Conservation (phyloP, 2,888 invertebrate genomes). For the Chydorus sphaericus region DNA sequence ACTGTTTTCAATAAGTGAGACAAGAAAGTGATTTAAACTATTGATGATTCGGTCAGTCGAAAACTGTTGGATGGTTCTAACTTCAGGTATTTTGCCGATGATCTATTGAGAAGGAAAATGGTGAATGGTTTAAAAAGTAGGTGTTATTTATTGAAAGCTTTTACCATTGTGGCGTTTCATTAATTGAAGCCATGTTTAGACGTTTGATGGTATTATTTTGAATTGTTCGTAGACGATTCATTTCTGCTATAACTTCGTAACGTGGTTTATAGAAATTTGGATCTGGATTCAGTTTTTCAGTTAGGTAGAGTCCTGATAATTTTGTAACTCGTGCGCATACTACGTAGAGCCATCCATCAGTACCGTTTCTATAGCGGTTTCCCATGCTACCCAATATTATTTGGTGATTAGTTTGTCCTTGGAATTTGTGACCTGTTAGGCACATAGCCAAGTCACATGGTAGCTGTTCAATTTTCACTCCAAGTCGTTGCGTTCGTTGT, state of each 20-base stretch:
- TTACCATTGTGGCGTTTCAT: too few species aligned
- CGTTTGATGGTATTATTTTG: too few species aligned
- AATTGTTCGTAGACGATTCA: neutral
- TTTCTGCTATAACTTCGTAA: neutral
- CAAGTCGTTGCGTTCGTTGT: neutral
- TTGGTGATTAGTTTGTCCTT: neutral
- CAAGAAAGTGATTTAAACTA: too few species aligned
- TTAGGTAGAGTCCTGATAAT: neutral
- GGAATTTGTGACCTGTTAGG: neutral
- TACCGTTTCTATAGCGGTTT: neutral
- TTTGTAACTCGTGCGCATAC: neutral
- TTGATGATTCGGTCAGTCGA: too few species aligned
- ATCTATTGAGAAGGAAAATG: too few species aligned
- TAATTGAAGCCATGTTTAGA: too few species aligned
- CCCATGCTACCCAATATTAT: neutral
- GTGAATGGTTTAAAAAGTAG: too few species aligned
- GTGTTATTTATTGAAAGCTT: too few species aligned
- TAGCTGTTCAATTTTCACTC: neutral
- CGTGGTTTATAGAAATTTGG: neutral
- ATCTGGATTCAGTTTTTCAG: neutral
- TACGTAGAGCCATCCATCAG: neutral
- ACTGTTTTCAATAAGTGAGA: too few species aligned
- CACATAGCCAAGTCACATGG: neutral
- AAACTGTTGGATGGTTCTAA: too few species aligned
- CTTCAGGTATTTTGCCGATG: too few species aligned